phyloP scores from a whole-genome alignment of 2,888 invertebrate genomes.

The Yponomeuta malinellus region DNA sequence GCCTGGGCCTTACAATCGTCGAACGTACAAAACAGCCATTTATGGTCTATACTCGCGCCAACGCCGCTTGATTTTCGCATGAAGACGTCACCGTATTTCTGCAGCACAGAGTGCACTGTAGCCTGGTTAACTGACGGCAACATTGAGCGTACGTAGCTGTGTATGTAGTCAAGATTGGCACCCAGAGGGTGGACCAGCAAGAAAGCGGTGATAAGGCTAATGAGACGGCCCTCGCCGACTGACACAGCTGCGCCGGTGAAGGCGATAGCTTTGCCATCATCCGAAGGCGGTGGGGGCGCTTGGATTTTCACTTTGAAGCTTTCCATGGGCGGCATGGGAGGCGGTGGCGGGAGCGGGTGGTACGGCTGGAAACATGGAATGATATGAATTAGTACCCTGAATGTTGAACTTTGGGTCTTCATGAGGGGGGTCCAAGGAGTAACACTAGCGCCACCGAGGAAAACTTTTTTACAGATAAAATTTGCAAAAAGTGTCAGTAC shows the following conservation, averaged over 20 bases:
- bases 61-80: slow-evolving; percentile 36
- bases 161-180: slow-evolving; percentile 49
- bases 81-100: slow-evolving; percentile 48
- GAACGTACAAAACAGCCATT: slow-evolving; percentile 49
- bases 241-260: slow-evolving; percentile 27
- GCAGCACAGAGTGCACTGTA: slow-evolving; percentile 37
- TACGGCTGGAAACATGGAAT: slow-evolving; percentile 21
- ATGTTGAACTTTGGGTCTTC: too few species aligned
- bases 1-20: slow-evolving; percentile 36
- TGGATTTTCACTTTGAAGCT: slow-evolving; percentile 19
- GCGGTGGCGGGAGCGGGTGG: slow-evolving; percentile 32
- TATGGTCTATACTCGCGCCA: slow-evolving; percentile 44
- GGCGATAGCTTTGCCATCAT: slow-evolving; percentile 23
- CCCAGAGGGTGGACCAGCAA: slow-evolving; percentile 57
- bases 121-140: slow-evolving; percentile 39
- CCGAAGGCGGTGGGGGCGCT: slow-evolving; percentile 29
- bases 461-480: too few species aligned
- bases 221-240: slow-evolving; percentile 51
- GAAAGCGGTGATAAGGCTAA: slow-evolving; percentile 57
- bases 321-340: slow-evolving; percentile 22
- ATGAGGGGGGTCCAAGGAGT: too few species aligned
- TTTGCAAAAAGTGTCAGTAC: too few species aligned
- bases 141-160: slow-evolving; percentile 51
- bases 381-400: too few species aligned
- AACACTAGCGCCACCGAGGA: too few species aligned